Evolutionary conservation across 2,113 vertebrate genomes (phyloP).

Genomic region (Labeo catla): DNA sequence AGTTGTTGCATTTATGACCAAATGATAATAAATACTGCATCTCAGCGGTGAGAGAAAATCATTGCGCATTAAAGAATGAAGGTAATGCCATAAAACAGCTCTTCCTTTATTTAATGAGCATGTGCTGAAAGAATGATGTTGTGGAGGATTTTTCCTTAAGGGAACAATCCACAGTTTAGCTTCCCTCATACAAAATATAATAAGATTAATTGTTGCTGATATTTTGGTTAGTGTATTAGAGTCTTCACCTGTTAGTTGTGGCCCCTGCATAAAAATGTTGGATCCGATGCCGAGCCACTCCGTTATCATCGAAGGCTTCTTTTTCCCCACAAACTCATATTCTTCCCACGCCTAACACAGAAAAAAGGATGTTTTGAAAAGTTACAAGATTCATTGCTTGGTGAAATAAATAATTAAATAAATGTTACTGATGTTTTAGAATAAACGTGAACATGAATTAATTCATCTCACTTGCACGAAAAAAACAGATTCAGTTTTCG

Average conservation of each 20-base stretch:
- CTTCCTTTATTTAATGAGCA: not conserved
- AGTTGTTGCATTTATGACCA: not conserved
- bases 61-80: not conserved
- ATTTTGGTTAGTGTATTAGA: not conserved
- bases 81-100: not conserved
- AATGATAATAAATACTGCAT: not conserved
- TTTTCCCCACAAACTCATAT: conserved; percentile 56
- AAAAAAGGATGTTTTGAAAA: not conserved
- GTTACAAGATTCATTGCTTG: too few relatives aligned
- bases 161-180: not conserved
- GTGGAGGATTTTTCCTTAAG: not conserved
- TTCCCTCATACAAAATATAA: not conserved
- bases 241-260: conserved; percentile 59
- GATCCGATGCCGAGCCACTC: conserved; percentile 86
- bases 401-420: too few relatives aligned
- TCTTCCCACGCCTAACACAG: conserved; percentile 66
- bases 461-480: too few relatives aligned
- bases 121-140: not conserved
- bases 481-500: too few relatives aligned
- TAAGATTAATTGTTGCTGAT: not conserved
- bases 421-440: too few relatives aligned
- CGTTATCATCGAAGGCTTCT: conserved; percentile 72
- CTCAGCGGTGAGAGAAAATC: not conserved
- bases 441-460: too few relatives aligned
- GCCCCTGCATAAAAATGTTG: conserved; percentile 69